Evolutionary conservation across 2,888 invertebrate genomes (phyloP), one percentile per base, ranked within the genome.

Genomic region (Ommatoiulus sabulosus): DNA sequence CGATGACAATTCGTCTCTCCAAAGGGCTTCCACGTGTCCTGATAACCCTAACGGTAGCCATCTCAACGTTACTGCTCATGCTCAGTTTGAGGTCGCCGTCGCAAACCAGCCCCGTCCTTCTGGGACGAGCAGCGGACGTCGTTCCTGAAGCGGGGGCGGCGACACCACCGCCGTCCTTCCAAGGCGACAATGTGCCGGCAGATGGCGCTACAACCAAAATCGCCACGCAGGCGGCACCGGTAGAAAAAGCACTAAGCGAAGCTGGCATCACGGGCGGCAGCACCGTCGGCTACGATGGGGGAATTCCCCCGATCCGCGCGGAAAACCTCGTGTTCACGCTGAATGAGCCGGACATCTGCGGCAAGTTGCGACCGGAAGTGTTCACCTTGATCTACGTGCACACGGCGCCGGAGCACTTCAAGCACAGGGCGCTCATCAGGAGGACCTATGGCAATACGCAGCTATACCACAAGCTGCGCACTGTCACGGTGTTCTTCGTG

Each of bases 341-440:
- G 15, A 72, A 86, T 7, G 88, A 88, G 17, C 48, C 48, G n/a
- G 86, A 89, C 46, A 72, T 89, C 24, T 89, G 89, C 48, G 12
- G 12, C 4, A 4, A 46, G 15, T 84, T 72, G 12, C 35, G 89
- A 24, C 89, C 89, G 12, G 88, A 85, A 48, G 86, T 89, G n/a
- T 89, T 88, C 63, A 46, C 86, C 43, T 63, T 89, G 35, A 88
- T 89, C 24, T 89, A 89, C 85, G 88, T 89, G n/a, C 89, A 89
- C 63, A 80, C 89, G 20, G 87, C 89, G 4, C 89, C 89, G 57
- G 3, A 44, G n/a, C 89, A 89, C 43, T 89, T 89, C 57, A 89
- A 89, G 63, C 84, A 86, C 15, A 48, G 89, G n/a, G 80, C 88
- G n/a, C 57, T 88, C 20, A 89, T 89, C 52, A 48, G 89, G 35